Evolutionary conservation across 2,888 invertebrate genomes (phyloP), one percentile per base, ranked within the genome.

Genomic region (Eucera pruinosa): DNA sequence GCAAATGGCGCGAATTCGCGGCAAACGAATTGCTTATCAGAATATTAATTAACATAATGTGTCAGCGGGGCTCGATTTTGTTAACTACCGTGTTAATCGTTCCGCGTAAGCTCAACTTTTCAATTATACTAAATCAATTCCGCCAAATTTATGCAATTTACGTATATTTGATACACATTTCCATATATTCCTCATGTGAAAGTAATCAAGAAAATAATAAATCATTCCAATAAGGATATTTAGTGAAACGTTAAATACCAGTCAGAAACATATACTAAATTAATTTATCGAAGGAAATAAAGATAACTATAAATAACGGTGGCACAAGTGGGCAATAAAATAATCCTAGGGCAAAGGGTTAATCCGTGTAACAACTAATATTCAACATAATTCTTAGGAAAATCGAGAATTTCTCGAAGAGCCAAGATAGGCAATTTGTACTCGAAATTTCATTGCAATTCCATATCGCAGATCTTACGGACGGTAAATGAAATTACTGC

Each of bases 1-100:
- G 47, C 15, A 33, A 61, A 61, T 33, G 23, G 23, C 11, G 33
- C 5, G n/a, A 61, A 47, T 47, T 61, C 30, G 6, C 47, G 15
- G 20, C 30, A 5, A 20, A 45, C 45, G 30, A 11, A 60, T 11
- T 61, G 48, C 48, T 48, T 48, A 61, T 48, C 61, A 6, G 48
- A 62, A 62, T 62, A 62, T 62, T 62, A 50, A 62, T 62, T 48
- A 62, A 62, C 36, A 25, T 48, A 48, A 48, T 48, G 36, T 18
- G n/a, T 62, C 48, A 48, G 23, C 15, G n/a, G n/a, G n/a, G n/a
- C 11, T 25, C 47, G 33, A 61, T 23, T 45, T 60, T 30, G 47
- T 18, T 62, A 48, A 48, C 48, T 25, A 23, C 25, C 23, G 25
- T 18, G 48, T 62, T 62, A 62, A 48, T 48, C 23, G 62, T 36